Base-by-base conservation (phyloP, 1,140 invertebrate species). In the Brachystomella parvula region DNA sequence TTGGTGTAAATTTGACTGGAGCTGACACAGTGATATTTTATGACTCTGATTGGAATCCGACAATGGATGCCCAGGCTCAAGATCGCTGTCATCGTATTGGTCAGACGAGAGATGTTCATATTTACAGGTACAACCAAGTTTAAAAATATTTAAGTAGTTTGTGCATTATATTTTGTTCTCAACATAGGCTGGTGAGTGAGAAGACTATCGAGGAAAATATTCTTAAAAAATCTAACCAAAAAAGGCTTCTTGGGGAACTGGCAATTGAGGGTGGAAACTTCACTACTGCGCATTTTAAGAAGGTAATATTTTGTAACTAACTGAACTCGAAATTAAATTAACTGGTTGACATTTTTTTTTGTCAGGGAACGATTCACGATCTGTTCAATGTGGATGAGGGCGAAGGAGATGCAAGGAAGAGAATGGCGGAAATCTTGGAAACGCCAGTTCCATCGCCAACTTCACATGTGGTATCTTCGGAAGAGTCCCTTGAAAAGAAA, bases 1-100 rank as follows among this genome's bases (percentile, higher is more conserved):
- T 99, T 58, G 97, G 97, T 65, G 90, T 99, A 19, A 99, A 99
- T 84, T 82, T 99, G 62, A 99, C 96, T 12, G 97, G 97, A 61
- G 97, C 97, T 32, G 97, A 99, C 80, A 98, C 95, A 72, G 97
- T 99, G 49, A 91, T 99, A 76, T 99, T 99, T 81, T 99, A 99
- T 79, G 97, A 99, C 81, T 96, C 93, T 69, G 97, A 99, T 81
- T 99, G 96, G 97, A 99, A 99, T 85, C 96, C 96, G 49, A 99
- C 96, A 0, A 99, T 99, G 96, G 96, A 99, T 84, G 95, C 95
- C 53, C 96, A 95, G 79, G 96, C 96, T 63, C 96, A 99, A 80
- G 97, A 98, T 81, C 83, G 96, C 72, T 98, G 95, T 80, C 96
- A 98, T 81, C 85, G 97, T 73, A 99, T 99, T 76, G 97, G 97